phyloP scores from a whole-genome alignment of 2,888 invertebrate genomes.

The Pimpla rufipes region DNA sequence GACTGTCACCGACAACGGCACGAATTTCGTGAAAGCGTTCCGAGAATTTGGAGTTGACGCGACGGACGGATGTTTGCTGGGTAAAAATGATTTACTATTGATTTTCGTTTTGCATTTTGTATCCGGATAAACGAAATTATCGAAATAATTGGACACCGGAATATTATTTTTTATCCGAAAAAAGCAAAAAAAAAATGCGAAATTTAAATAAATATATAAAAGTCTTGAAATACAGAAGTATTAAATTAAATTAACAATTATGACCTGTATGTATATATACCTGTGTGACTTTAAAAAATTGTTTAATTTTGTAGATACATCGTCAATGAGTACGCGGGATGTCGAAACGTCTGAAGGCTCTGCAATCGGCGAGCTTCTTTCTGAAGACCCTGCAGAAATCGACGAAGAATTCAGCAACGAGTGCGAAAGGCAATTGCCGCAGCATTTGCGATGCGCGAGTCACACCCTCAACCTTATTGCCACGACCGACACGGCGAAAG shows the following conservation, averaged over 20 bases:
- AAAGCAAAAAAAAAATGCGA: too few species aligned
- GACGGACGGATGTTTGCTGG: not conserved
- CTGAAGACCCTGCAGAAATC: not conserved
- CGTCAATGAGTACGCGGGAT: too few species aligned
- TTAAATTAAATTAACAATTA: too few species aligned
- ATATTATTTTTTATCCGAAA: too few species aligned
- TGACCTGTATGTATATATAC: too few species aligned
- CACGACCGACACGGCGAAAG: constrained; percentile 14
- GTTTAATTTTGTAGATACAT: too few species aligned
- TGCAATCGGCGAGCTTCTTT: not conserved
- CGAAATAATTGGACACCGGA: not conserved
- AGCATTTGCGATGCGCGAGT: constrained; percentile 38
- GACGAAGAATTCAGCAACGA: not conserved
- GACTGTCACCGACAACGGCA: constrained; percentile 56
- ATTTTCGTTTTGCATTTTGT: too few species aligned
- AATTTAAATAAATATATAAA: too few species aligned
- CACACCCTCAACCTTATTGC: constrained; percentile 38
- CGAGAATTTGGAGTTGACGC: constrained; percentile 33
- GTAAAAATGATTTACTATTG: too few species aligned
- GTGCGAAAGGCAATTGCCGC: constrained; percentile 18
- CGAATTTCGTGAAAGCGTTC: constrained; percentile 59
- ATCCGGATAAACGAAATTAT: too few species aligned
- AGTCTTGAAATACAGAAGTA: too few species aligned
- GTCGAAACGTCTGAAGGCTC: not conserved
- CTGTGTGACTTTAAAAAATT: too few species aligned